Evolutionary conservation across 2,888 invertebrate species (phyloP), one percentile per base, ranked within the genome.

Genomic region (Glaucopsyche alexis): DNA sequence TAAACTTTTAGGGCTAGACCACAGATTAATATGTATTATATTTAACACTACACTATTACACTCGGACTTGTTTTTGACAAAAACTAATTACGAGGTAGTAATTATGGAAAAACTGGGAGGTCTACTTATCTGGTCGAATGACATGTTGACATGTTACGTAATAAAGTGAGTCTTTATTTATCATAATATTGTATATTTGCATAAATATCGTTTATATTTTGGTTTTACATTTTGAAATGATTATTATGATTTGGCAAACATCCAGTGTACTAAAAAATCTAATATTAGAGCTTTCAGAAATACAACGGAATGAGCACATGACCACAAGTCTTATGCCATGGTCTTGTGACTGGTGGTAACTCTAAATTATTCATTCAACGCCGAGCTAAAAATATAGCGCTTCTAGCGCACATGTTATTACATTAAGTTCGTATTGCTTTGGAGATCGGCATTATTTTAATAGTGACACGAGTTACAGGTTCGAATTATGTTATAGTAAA

Each of bases 191-290:
- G 9, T n/a, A 13, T 49, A 38, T 38, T 60, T 67, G 42, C 7
- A 19, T 19, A 4, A 64, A 40, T 0, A 67, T 67, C 13, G 42
- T 60, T 38, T 14, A 60, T 55, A 55, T 60, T 60, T 60, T 60
- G 60, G 11, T 55, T 38, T 60, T 60, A 16, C 2, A 14, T 55
- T 60, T 60, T 16, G 19, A 19, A 45, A 67, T 69, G 29, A 29
- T 69, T 47, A 76, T 83, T 82, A 78, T 78, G 78, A 74, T 76
- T 82, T 93, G 93, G 93, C 92, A 85, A 80, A 81, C 78, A 77
- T 88, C 93, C 93, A 93, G 84, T 81, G 83, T 81, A 85, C 90
- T 87, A 87, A 90, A 91, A 89, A 85, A 82, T 87, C 92, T 91
- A 91, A 89, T 88, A 91, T 88, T 92, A 92, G 90, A 85, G 80